Percentiles rank a stretch among this genome's conserved stretches.
Conservation (phyloP, 2,888 invertebrate genomes). For the Rosalia funebris region DNA sequence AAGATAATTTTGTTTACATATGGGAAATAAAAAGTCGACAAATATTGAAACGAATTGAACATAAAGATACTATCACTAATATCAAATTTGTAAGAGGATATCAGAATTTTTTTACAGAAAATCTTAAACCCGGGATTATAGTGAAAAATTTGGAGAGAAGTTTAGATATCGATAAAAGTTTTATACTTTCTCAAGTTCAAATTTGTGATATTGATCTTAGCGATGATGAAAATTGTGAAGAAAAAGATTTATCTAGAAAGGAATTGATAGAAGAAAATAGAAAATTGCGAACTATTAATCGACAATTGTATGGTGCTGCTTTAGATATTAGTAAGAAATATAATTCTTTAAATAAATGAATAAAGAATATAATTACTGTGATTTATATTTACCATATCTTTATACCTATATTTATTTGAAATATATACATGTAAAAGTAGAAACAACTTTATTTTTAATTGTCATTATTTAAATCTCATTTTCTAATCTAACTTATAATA, state of each 20-base stretch:
- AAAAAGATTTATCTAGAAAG: constrained; percentile 38
- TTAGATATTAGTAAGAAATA: constrained; percentile 44
- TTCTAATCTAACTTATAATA: no score
- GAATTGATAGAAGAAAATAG: constrained; percentile 66
- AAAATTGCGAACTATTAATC: constrained; percentile 69
- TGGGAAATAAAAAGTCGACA: constrained; percentile 87
- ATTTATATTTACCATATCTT: background rate
- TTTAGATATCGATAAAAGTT: constrained; percentile 67
- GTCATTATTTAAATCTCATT: no score
- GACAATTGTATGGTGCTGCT: constrained; percentile 67
- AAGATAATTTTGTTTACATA: constrained; percentile 77
- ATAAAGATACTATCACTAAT: constrained; percentile 81
- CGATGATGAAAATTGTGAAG: constrained; percentile 48
- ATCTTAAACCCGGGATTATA: constrained; percentile 68
- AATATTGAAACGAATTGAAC: constrained; percentile 74
- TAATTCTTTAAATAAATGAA: constrained; percentile 13
- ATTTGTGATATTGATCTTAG: constrained; percentile 52
- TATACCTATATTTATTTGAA: background rate
- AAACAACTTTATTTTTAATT: no score
- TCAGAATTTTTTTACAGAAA: constrained; percentile 70
- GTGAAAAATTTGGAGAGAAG: constrained; percentile 73
- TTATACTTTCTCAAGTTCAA: constrained; percentile 65
- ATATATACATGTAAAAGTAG: background rate
- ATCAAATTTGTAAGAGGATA: constrained; percentile 72
- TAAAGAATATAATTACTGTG: no score